Evolutionary conservation across 2,888 invertebrate genomes (phyloP).

Genomic region (Alitta virens): DNA sequence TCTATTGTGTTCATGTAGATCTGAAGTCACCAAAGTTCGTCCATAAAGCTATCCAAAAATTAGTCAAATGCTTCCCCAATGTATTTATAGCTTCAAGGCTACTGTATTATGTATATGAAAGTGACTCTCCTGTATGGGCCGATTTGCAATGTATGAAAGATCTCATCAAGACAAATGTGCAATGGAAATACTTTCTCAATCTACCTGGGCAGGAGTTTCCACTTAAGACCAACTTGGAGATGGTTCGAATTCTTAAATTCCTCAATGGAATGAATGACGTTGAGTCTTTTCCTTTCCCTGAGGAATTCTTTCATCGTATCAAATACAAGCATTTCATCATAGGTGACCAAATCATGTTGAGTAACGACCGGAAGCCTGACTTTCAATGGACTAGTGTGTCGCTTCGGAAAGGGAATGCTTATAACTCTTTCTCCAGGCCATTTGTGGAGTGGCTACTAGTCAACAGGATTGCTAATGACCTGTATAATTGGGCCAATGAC

Average conservation of each 20-base stretch:
- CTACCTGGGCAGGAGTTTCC: constrained; percentile 35
- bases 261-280: constrained; percentile 33
- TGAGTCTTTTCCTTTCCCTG: constrained; percentile 21
- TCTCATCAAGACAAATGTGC: constrained; percentile 1
- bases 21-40: constrained; percentile 16
- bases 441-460: constrained; percentile 44
- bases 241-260: constrained; percentile 28
- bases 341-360: neutral
- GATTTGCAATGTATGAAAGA: constrained; percentile 33
- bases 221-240: constrained; percentile 34
- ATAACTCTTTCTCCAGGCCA: constrained; percentile 40
- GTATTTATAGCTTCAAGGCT: constrained; percentile 28
- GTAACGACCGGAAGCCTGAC: neutral
- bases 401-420: constrained; percentile 45
- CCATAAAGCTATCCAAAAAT: constrained; percentile 18
- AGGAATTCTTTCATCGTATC: neutral
- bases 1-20: constrained; percentile 36
- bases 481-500: constrained; percentile 44
- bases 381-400: constrained; percentile 21
- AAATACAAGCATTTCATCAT: neutral
- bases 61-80: constrained; percentile 30
- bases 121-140: constrained; percentile 30
- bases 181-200: constrained; percentile 36
- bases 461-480: constrained; percentile 32
- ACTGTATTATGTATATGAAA: constrained; percentile 29